A percentile compares a stretch with the other conserved stretches of the same genome.
These are phyloP conservation scores for Cheirogaleus major DNA, from an alignment of 2,797 vertebrate genomes.

Conservation along the genomic window DNA sequence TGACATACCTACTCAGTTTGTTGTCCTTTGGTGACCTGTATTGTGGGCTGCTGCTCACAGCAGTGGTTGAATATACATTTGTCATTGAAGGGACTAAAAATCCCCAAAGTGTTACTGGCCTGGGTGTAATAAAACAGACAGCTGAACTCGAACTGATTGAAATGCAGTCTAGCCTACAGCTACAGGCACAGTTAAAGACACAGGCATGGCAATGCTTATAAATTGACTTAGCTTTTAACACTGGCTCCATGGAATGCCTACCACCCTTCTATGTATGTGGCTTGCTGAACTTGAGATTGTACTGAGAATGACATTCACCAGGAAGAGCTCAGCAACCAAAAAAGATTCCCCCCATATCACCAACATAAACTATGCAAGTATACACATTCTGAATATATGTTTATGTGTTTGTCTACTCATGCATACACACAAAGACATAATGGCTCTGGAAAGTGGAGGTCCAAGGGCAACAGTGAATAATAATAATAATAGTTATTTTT, in stretches of 20 bases:
- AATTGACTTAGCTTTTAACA: conserved; percentile 76
- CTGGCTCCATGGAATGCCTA: not conserved
- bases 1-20: conserved; percentile 53
- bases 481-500: not conserved
- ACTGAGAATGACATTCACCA: not conserved
- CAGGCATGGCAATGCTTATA: conserved; percentile 70
- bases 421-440: not conserved
- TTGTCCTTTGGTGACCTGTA: conserved; percentile 73
- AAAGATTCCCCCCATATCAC: not conserved
- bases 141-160: conserved; percentile 80
- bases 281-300: conserved; percentile 61
- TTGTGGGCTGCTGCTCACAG: conserved; percentile 60
- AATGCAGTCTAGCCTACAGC: conserved; percentile 79
- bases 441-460: not conserved
- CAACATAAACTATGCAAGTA: not conserved
- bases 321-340: not conserved
- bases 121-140: conserved; percentile 81
- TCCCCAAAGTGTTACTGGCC: conserved; percentile 78
- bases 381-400: not conserved
- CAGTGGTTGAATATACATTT: conserved; percentile 75
- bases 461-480: not conserved
- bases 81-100: conserved; percentile 80
- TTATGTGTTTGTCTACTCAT: not conserved
- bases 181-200: conserved; percentile 75
- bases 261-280: not conserved